Evolutionary conservation across 1,140 invertebrate species (phyloP).

Genomic region (Drosophila yakuba): DNA sequence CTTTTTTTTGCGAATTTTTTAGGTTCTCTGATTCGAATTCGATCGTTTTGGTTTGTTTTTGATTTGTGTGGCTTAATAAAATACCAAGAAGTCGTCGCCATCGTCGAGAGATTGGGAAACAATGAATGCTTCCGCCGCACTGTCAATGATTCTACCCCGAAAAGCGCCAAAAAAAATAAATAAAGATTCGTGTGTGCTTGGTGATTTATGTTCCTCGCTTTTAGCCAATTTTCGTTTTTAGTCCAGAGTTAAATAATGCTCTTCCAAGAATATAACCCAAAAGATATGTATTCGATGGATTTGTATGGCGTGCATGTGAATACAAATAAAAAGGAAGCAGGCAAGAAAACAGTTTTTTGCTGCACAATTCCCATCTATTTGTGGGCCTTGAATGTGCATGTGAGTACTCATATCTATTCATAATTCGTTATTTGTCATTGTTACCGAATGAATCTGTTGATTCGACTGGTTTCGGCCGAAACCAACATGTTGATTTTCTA

Average conservation of each 20-base stretch:
- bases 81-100: constrained; percentile 74
- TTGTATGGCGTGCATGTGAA: neutral
- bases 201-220: constrained; percentile 80
- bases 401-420: constrained; percentile 62
- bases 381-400: constrained; percentile 73
- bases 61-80: constrained; percentile 83
- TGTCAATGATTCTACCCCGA: constrained; percentile 81
- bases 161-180: constrained; percentile 44
- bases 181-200: constrained; percentile 51
- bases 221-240: constrained; percentile 83
- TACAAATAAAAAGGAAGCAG: constrained; percentile 24
- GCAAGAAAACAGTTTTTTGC: constrained; percentile 28
- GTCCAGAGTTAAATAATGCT: constrained; percentile 79
- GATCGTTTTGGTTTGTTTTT: constrained; percentile 59
- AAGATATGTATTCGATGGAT: constrained; percentile 4
- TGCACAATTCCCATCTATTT: constrained; percentile 63
- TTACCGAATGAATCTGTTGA: constrained; percentile 44
- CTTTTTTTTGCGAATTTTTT: constrained; percentile 38
- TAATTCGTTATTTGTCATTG: constrained; percentile 79
- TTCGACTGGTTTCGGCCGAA: constrained; percentile 49
- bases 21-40: constrained; percentile 9
- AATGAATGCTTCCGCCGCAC: constrained; percentile 80
- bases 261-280: constrained; percentile 74
- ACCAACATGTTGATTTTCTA: constrained; percentile 77
- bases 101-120: constrained; percentile 71